Evolutionary conservation across 2,113 vertebrate genomes (phyloP).

Genomic region (Ploceus nigricollis): DNA sequence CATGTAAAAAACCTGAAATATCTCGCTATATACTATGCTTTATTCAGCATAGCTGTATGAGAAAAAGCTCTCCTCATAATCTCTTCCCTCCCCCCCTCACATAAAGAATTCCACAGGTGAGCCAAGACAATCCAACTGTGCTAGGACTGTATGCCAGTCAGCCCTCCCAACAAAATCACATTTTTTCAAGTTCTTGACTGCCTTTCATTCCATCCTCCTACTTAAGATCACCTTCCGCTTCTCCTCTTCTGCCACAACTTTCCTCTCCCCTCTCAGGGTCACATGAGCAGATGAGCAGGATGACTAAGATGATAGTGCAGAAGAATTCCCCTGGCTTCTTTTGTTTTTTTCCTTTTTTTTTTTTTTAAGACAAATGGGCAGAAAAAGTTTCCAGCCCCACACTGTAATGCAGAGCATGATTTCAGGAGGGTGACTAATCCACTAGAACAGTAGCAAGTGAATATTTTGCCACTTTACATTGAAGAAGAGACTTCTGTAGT

Average conservation of each 20-base stretch:
- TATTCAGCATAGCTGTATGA: neutral
- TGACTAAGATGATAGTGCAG: neutral
- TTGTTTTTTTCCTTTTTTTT: no score
- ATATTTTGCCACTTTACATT: neutral
- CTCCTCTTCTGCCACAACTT: neutral
- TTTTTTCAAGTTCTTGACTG: constrained; percentile 15
- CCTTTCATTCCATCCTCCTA: neutral
- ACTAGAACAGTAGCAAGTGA: neutral
- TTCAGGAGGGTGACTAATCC: neutral
- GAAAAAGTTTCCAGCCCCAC: neutral
- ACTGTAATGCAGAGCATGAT: neutral
- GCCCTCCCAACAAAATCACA: neutral
- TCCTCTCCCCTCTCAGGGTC: neutral
- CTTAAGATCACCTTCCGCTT: neutral
- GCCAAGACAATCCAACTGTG: constrained; percentile 5
- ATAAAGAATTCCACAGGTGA: constrained; percentile 33
- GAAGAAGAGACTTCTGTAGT: neutral
- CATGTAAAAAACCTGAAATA: neutral
- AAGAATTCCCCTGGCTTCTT: neutral
- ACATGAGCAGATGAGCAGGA: neutral
- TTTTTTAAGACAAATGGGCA: neutral
- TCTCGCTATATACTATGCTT: neutral
- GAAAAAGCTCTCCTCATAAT: neutral
- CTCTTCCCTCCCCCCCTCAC: neutral
- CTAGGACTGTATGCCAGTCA: neutral